A percentile compares a stretch with the other conserved stretches of the same genome.
These are phyloP conservation scores for Spilogale gracilis DNA, from an alignment of 2,113 vertebrate species.

Conservation along the genomic window DNA sequence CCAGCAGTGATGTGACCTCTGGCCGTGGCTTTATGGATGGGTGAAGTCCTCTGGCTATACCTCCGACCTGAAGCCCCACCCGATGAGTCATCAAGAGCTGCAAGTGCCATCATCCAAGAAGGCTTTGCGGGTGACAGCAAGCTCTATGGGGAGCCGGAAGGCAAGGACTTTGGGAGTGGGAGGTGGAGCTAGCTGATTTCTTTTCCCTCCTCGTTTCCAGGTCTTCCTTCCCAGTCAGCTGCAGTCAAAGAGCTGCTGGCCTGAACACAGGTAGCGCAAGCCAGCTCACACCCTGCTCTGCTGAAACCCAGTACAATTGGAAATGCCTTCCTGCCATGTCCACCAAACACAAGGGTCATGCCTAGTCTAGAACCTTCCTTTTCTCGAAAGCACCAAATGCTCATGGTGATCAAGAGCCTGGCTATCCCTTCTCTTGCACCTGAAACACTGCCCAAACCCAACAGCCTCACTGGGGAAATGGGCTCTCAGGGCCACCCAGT, in stretches of 20 bases:
- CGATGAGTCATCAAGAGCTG: not conserved
- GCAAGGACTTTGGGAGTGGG: not conserved
- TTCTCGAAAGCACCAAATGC: not conserved
- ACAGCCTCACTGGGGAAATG: not conserved
- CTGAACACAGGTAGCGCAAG: not conserved
- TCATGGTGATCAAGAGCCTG: fast-evolving
- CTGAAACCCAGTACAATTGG: not conserved
- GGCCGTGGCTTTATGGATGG: not conserved
- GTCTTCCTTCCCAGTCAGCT: not conserved
- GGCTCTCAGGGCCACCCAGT: not conserved
- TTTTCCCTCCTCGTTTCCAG: not conserved
- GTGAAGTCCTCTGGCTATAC: not conserved
- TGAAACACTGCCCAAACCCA: not conserved
- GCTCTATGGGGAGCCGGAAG: not conserved
- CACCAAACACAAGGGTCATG: not conserved
- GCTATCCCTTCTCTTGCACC: fast-evolving
- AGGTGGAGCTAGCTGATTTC: not conserved
- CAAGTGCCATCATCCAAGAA: not conserved
- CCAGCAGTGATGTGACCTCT: not conserved
- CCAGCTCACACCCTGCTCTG: not conserved
- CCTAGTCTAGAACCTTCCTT: not conserved
- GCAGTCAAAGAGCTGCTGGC: fast-evolving
- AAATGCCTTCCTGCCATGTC: not conserved
- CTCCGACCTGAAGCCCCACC: not conserved
- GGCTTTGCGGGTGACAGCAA: not conserved